Percentiles rank a stretch among this genome's conserved stretches.
phyloP scores from a whole-genome alignment of 1,140 invertebrate genomes.

The Lepidostoma basale region DNA sequence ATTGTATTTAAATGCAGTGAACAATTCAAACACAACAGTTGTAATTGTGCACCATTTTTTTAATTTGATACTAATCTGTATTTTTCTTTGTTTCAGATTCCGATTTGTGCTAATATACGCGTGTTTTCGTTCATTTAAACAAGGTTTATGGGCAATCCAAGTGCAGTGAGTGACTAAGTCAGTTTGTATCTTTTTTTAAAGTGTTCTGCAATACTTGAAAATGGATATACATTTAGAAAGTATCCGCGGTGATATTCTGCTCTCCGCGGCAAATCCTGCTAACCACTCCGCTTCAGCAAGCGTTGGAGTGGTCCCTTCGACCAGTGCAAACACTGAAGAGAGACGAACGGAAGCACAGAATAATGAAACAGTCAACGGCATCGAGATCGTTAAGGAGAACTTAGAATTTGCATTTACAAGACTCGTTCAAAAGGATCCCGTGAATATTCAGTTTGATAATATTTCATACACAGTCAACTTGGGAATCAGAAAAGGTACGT shows the following conservation, averaged over 20 bases:
- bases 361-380: background rate
- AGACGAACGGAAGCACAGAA: background rate
- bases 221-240: conserved; percentile 38
- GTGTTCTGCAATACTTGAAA: background rate
- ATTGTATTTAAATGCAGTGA: background rate
- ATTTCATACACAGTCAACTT: conserved; percentile 72
- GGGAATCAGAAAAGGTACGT: conserved; percentile 71
- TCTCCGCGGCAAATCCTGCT: background rate
- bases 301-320: background rate
- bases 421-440: conserved; percentile 60
- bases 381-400: background rate
- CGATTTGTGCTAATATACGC: background rate
- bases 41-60: too few relatives aligned
- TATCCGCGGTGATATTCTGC: conserved; percentile 25
- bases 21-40: too few relatives aligned
- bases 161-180: background rate
- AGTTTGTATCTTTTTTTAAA: background rate
- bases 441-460: conserved; percentile 76
- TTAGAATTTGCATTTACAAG: conserved; percentile 51
- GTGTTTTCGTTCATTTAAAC: background rate
- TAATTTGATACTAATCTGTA: too few relatives aligned
- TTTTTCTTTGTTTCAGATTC: conserved; percentile 10
- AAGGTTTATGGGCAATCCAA: background rate
- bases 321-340: background rate
- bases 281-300: background rate